phyloP scores from a whole-genome alignment of 2,888 invertebrate genomes.

The Idaea biselata region DNA sequence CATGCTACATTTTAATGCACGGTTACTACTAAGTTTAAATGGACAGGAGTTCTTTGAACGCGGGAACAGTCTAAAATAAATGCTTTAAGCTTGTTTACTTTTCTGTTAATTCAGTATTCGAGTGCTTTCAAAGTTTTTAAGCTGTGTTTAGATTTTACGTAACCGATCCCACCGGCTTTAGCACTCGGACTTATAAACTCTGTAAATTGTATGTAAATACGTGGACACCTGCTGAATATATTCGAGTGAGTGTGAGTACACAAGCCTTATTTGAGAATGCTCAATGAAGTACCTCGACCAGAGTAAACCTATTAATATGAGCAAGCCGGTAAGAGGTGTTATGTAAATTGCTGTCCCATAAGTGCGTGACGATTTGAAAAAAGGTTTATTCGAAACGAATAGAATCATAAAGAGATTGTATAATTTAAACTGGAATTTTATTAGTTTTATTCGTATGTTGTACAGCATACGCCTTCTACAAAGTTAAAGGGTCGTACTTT shows the following conservation, averaged over 20 bases:
- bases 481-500: neutral
- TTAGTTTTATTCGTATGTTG: slow-evolving; percentile 3
- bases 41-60: slow-evolving; percentile 17
- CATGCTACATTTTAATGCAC: slow-evolving; percentile 26
- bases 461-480: neutral
- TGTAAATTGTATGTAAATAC: slow-evolving; percentile 78
- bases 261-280: slow-evolving; percentile 64
- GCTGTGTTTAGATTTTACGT: slow-evolving; percentile 22
- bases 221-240: slow-evolving; percentile 78
- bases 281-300: slow-evolving; percentile 67
- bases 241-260: slow-evolving; percentile 59
- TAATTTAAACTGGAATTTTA: slow-evolving; percentile 8
- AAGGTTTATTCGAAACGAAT: slow-evolving; percentile 10
- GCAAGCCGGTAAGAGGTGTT: slow-evolving; percentile 58
- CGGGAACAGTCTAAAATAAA: slow-evolving; percentile 15
- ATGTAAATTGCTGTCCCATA: slow-evolving; percentile 48
- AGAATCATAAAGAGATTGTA: slow-evolving; percentile 1
- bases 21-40: slow-evolving; percentile 19
- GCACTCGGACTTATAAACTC: slow-evolving; percentile 26
- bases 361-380: slow-evolving; percentile 48
- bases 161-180: slow-evolving; percentile 59
- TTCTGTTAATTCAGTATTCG: slow-evolving; percentile 20
- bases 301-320: slow-evolving; percentile 74
- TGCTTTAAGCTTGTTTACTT: slow-evolving; percentile 10
- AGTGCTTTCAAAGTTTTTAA: slow-evolving; percentile 19